These are phyloP conservation scores for Tigriopus californicus DNA, from an alignment of 2,888 invertebrate species.

Conservation along the genomic window DNA sequence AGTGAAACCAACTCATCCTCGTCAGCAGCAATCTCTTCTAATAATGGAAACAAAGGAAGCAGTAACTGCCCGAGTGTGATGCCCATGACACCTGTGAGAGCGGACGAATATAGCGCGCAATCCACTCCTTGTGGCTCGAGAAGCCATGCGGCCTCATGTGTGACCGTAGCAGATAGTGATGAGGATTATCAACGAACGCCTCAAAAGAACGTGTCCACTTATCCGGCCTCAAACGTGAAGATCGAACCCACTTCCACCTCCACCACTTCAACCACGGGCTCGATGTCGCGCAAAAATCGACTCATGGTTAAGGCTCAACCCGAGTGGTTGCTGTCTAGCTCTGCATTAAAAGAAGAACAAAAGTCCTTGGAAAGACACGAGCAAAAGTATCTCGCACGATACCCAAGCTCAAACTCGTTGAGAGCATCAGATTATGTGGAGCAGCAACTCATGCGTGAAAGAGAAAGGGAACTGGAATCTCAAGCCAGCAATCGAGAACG, in stretches of 20 bases:
- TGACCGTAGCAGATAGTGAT: slow-evolving; percentile 55
- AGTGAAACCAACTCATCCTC: not conserved
- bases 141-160: slow-evolving; percentile 57
- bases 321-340: not conserved
- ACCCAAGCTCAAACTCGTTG: not conserved
- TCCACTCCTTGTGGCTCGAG: slow-evolving; percentile 27
- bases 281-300: not conserved
- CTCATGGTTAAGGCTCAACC: not conserved
- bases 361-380: not conserved
- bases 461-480: not conserved
- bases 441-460: not conserved
- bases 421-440: not conserved
- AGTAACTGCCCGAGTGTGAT: slow-evolving; percentile 19
- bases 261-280: not conserved
- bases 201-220: slow-evolving; percentile 19
- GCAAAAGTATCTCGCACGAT: not conserved
- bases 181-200: slow-evolving; percentile 41
- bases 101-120: slow-evolving; percentile 17
- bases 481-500: not conserved
- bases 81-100: slow-evolving; percentile 17
- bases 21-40: not conserved
- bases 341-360: not conserved
- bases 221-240: slow-evolving; percentile 7
- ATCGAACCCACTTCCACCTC: not conserved
- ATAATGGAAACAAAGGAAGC: not conserved